Evolutionary conservation across 1,140 invertebrate species (phyloP).

Genomic region (Heliconius congener): DNA sequence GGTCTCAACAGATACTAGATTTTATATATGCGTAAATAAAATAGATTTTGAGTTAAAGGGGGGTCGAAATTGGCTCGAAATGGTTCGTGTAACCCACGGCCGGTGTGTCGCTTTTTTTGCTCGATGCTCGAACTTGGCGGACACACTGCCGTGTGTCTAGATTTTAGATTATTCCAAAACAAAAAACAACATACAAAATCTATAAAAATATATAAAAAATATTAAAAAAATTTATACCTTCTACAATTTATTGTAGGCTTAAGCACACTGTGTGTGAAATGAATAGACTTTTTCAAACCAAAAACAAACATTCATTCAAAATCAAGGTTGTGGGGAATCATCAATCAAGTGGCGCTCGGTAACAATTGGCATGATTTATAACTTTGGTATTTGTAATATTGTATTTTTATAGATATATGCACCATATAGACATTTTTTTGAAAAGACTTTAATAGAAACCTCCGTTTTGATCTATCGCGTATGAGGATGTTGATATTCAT

Average conservation of each 20-base stretch:
- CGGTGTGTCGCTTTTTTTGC: too few species aligned
- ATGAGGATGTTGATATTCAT: too few species aligned
- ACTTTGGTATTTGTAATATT: constrained; percentile 5
- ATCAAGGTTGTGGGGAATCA: constrained; percentile 30
- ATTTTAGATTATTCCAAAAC: too few species aligned
- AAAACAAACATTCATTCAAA: constrained; percentile 25
- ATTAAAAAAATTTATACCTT: background rate
- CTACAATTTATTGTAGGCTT: background rate
- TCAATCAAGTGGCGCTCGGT: constrained; percentile 30
- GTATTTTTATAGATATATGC: background rate
- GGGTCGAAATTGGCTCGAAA: too few species aligned
- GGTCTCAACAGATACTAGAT: too few species aligned
- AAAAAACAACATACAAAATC: too few species aligned
- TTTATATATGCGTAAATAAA: too few species aligned
- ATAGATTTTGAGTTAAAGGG: too few species aligned
- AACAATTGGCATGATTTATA: constrained; percentile 40
- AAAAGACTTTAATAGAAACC: background rate
- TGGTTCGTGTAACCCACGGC: too few species aligned
- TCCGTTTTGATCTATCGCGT: background rate
- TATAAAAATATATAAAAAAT: too few species aligned
- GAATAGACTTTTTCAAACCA: constrained; percentile 5
- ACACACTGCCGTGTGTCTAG: too few species aligned
- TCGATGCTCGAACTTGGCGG: too few species aligned
- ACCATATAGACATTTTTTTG: background rate
- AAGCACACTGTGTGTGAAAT: background rate